These are phyloP conservation scores for Orthonychiurus folsomi DNA, from an alignment of 2,888 invertebrate species.

Conservation along the genomic window DNA sequence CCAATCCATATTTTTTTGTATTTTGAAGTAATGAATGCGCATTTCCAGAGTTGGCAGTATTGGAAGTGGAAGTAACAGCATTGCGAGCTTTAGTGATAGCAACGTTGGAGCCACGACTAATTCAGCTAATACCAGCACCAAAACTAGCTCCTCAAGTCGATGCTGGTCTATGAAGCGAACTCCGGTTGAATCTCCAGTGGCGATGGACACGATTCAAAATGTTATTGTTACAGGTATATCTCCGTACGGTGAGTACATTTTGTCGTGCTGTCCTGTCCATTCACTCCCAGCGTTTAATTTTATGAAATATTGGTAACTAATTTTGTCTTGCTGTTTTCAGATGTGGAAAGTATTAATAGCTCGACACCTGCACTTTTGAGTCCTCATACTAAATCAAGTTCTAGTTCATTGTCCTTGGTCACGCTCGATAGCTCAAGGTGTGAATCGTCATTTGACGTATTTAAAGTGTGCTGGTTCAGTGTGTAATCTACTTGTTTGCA, in stretches of 20 bases:
- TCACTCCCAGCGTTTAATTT: neutral
- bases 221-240: constrained; percentile 36
- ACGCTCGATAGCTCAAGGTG: constrained; percentile 40
- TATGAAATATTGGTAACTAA: too few relatives aligned
- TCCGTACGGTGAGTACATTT: constrained; percentile 9
- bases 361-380: constrained; percentile 11
- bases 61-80: constrained; percentile 32
- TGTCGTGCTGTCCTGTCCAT: too few relatives aligned
- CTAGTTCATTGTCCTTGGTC: constrained; percentile 39
- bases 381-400: constrained; percentile 31
- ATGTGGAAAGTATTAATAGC: neutral
- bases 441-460: neutral
- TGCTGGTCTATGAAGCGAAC: constrained; percentile 37
- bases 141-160: constrained; percentile 1
- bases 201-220: constrained; percentile 37
- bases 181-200: constrained; percentile 29
- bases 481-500: too few relatives aligned
- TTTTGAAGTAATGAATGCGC: neutral
- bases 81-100: constrained; percentile 23
- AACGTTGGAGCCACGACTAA: constrained; percentile 12
- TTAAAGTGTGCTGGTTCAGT: too few relatives aligned
- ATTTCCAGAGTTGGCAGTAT: constrained; percentile 28
- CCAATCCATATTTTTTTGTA: too few relatives aligned
- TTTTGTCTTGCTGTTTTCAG: neutral
- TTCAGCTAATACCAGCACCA: constrained; percentile 2